These are phyloP conservation scores for Sardinella longiceps DNA, from an alignment of 2,797 vertebrate species.

Conservation along the genomic window DNA sequence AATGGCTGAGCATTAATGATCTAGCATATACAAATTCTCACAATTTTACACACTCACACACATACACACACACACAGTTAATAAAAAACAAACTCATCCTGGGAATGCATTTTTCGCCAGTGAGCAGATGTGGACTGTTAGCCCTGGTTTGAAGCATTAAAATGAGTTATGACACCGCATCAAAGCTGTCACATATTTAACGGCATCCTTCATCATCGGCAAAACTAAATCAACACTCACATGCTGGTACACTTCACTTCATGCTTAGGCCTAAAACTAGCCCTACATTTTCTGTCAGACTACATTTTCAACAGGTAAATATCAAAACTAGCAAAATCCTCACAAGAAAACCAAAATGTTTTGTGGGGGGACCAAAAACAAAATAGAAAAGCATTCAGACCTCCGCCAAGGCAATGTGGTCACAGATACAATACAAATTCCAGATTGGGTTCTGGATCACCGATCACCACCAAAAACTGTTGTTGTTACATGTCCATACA, in stretches of 20 bases:
- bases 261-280: not conserved
- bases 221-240: conserved; percentile 12
- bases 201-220: conserved; percentile 3
- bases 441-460: no score
- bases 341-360: not conserved
- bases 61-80: conserved; percentile 3
- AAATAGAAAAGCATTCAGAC: not conserved
- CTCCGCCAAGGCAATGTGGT: no score
- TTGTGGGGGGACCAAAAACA: no score
- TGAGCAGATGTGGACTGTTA: conserved; percentile 30
- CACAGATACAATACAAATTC: no score
- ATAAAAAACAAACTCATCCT: not conserved
- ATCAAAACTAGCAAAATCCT: not conserved
- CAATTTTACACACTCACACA: conserved; percentile 19
- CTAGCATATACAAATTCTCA: conserved; percentile 21
- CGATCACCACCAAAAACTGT: no score
- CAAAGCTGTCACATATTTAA: conserved; percentile 8
- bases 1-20: conserved; percentile 27
- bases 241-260: not conserved
- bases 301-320: not conserved
- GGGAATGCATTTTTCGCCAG: conserved; percentile 26
- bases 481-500: no score
- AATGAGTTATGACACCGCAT: conserved; percentile 38
- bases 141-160: conserved; percentile 37
- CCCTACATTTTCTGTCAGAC: not conserved